A percentile compares a stretch with the other conserved stretches of the same genome.
These are phyloP conservation scores for Mythimna lalbum DNA, from an alignment of 2,888 invertebrate species.

Conservation along the genomic window DNA sequence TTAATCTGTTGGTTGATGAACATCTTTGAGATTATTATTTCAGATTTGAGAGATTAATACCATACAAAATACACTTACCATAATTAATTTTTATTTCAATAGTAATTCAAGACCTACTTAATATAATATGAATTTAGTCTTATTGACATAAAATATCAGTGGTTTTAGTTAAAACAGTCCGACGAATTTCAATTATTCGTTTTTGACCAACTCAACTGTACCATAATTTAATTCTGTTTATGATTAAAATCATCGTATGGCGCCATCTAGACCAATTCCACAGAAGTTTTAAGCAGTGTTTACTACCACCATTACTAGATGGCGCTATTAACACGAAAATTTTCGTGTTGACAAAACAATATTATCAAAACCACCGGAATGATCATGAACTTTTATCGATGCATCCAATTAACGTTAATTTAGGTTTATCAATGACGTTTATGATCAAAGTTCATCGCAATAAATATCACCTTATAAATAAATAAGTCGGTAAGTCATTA, in stretches of 20 bases:
- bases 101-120: no score
- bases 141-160: no score
- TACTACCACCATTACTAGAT: constrained; percentile 11
- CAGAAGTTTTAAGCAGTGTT: background rate
- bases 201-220: no score
- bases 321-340: constrained; percentile 4
- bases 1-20: background rate
- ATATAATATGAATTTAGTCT: no score
- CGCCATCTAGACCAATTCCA: constrained; percentile 28
- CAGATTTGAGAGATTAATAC: background rate
- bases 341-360: constrained; percentile 15
- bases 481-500: background rate
- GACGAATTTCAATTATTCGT: no score
- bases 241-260: no score
- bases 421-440: constrained; percentile 21
- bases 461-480: constrained; percentile 1
- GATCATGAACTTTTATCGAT: constrained; percentile 20
- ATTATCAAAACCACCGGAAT: constrained; percentile 6
- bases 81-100: no score
- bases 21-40: background rate
- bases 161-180: no score
- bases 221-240: no score
- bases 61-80: background rate
- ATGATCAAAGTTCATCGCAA: constrained; percentile 25
- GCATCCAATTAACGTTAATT: constrained; percentile 8